Base-by-base conservation (phyloP, 2,797 vertebrate species). In the Anguilla obscura region DNA sequence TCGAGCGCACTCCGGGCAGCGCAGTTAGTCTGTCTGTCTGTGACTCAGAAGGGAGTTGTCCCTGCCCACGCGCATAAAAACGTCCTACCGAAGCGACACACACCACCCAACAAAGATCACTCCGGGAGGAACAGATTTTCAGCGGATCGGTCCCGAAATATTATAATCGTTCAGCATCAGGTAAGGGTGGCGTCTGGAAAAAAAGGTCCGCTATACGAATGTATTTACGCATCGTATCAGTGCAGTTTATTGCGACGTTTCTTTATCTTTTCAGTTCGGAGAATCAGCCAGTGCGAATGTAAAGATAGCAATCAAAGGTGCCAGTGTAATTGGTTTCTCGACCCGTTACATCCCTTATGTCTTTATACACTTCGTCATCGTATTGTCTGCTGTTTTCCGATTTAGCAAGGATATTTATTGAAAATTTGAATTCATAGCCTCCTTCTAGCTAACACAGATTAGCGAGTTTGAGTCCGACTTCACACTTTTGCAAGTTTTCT, bases 21-120 rank as follows among this genome's bases (percentile, higher is more conserved):
- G 52, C 40, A 24, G 52, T 56, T 12, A n/a, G 50, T 66, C 10
- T 63, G 18, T n/a, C n/a, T 40, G 74, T 63, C 40, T 24, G 82
- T 88, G 87, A 88, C 87, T 88, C 87, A 88, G 40, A 69, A 60
- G 87, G 87, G 87, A 85, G 87, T 88, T 48, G 87, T 69, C 87
- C 87, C 30, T 16, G 33, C 52, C 48, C 66, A 21, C 1, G 33
- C 14, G 30, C 50, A 85, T 88, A 60, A 85, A 85, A 63, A 40
- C 58, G 85, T 45, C 30, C 56, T 40, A n/a, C 85, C 56, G 33
- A 85, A 74, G 79, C 80, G 60, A 27, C 10, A 56, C 45, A 54
- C 21, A 56, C 58, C 36, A 54, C 12, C 14, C 18, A 27, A n/a
- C 60, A 85, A 24, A 45, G 58, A 58, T 54, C 60, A 71, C 60